Evolutionary conservation across 2,888 invertebrate genomes (phyloP), one percentile per base, ranked within the genome.

Genomic region (Dasypogon diadema): DNA sequence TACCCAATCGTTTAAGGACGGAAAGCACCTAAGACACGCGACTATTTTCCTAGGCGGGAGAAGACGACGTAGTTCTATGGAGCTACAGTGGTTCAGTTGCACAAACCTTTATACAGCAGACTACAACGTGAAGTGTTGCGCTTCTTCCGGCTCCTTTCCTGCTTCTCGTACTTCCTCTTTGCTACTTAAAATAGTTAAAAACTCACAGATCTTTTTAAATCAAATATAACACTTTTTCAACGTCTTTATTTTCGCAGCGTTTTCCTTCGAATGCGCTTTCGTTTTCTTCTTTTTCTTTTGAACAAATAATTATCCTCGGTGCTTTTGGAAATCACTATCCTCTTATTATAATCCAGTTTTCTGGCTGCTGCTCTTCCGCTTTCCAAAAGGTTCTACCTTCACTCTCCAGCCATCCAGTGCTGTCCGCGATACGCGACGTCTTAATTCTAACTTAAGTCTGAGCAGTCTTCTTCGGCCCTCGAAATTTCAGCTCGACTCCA

Each of bases 401-500:
- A 55, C 84, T 83, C 84, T 87, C 87, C 87, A 89, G 88, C 88
- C 87, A 88, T 88, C 87, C 88, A 88, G 88, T 83, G 83, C 83
- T 83, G 82, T 82, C 83, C 85, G 85, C 84, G 82, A 85, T 86
- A 87, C 84, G 84, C 82, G 84, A 86, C 86, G 85, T 85, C 85
- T 84, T 85, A 81, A 76, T 63, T 73, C 60, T 65, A 76, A 76
- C 46, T 74, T 24, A 22, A 16, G 24, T 42, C 37, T 51, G 34
- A 26, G 14, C 4, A 6, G 10, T 18, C 3, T 24, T n/a, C 18
- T 16, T 56, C 26, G 6, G 16, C 16, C 37, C 60, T 22, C n/a
- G 42, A 42, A 5, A 10, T 30, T 30, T 63, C 42, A 18, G 10
- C 37, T 63, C 63, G 16, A 63, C 63, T 16, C 12, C 63, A 14